Base-by-base conservation (phyloP, 2,113 vertebrate genomes). In the Nesogale talazaci region DNA sequence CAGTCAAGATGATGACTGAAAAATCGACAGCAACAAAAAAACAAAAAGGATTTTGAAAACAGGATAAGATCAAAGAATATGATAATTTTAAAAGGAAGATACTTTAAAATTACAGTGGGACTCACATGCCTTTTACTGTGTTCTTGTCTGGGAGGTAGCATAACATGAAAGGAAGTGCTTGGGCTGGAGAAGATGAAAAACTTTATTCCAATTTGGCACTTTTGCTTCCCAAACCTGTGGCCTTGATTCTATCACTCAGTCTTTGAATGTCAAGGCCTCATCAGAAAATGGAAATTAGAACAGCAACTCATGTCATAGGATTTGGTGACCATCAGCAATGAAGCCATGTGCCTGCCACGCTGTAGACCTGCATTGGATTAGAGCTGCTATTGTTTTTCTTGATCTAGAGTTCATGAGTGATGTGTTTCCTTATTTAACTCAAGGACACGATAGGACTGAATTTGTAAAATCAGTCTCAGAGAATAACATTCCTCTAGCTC, bases 311-410 rank as follows among this genome's bases (percentile, higher is more conserved):
- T 72, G 83, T 88, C 80, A 34, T 36, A 88, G 65, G 25, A 80
- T 83, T 42, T 6, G 20, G 56, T 80, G 8, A 80, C 77, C 59
- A 36, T 46, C 23, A 34, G 34, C 42, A 52, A 31, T 34, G 69
- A 88, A 95, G 74, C 88, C 67, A 78, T 38, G 27, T 63, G 56
- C 57, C 83, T 86, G 80, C 63, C 83, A 83, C 65, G 16, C 15
- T 79, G 77, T 36, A 7, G 6, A 14, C 83, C 79, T 72, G 83
- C 80, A 67, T 94, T 90, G 92, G 83, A 83, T 91, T 83, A 78
- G 38, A 70, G 70, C 86, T 92, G 42, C 87, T 97, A 77, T 94
- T 90, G 93, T 94, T 88, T 88, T 94, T 92, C 93, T 90, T 93
- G 81, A 90, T 93, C 80, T 93, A 94, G 83, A 95, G 90, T 93